These are phyloP conservation scores for Mya arenaria DNA, from an alignment of 1,140 invertebrate genomes.

Conservation along the genomic window DNA sequence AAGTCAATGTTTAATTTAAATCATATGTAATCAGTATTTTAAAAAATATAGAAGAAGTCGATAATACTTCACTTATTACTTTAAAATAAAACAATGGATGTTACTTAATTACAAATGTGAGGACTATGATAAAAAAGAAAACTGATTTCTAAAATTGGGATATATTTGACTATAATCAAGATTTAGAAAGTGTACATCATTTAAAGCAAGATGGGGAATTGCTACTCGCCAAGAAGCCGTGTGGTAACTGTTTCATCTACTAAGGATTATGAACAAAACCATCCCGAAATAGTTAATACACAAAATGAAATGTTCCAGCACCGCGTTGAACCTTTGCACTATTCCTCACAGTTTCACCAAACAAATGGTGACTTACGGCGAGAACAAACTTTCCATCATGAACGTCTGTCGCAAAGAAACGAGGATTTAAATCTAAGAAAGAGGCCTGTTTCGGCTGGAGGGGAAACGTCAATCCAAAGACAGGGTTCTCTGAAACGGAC, in stretches of 20 bases:
- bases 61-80: no score
- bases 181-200: not conserved
- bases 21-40: no score
- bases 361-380: not conserved
- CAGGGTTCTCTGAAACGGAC: not conserved
- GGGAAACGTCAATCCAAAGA: not conserved
- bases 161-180: no score
- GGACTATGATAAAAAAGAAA: no score
- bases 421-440: not conserved
- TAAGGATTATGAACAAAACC: no score
- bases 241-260: no score
- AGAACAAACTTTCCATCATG: not conserved
- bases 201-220: not conserved
- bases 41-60: no score
- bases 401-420: not conserved
- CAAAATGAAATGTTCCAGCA: not conserved
- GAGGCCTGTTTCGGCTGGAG: not conserved
- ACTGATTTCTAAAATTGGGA: no score
- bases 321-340: not conserved
- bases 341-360: not conserved
- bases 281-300: not conserved
- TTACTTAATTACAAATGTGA: no score
- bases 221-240: not conserved
- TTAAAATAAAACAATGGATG: no score
- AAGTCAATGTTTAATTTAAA: no score